Conservation (phyloP, 2,113 vertebrate genomes). For the Maccullochella peelii region DNA sequence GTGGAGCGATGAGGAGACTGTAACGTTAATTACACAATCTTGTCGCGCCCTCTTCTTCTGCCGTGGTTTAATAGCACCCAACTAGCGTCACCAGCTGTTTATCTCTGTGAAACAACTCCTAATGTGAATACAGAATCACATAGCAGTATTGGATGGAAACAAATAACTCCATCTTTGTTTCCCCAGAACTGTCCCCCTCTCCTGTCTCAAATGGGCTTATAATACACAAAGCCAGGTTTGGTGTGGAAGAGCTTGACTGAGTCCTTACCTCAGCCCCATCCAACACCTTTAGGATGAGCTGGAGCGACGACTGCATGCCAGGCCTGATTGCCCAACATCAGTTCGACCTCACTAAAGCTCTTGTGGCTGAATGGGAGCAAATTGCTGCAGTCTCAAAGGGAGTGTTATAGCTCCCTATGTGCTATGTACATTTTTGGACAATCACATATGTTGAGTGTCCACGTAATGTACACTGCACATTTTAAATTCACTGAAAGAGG, state of each 20-base stretch:
- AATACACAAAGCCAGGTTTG: neutral
- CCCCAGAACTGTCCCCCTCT: neutral
- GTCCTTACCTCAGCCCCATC: neutral
- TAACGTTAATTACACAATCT: too few relatives aligned
- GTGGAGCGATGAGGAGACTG: neutral
- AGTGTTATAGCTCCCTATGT: too few relatives aligned
- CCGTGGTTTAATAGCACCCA: neutral
- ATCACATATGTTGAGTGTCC: too few relatives aligned
- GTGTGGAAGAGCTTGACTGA: neutral
- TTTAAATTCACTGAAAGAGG: constrained; percentile 11
- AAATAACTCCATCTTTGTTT: neutral
- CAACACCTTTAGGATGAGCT: neutral
- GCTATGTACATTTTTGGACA: too few relatives aligned
- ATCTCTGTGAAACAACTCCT: too few relatives aligned
- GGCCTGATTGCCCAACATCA: neutral
- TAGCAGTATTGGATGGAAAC: neutral
- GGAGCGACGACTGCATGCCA: neutral
- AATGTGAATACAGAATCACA: too few relatives aligned
- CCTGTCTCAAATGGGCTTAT: too few relatives aligned
- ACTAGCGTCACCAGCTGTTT: neutral
- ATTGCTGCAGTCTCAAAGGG: too few relatives aligned
- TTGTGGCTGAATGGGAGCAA: neutral
- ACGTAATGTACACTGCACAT: neutral
- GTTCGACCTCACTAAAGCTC: neutral
- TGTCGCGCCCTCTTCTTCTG: neutral